A percentile compares a stretch with the other conserved stretches of the same genome.
Conservation (phyloP, 2,888 invertebrate genomes). For the Empis livida region DNA sequence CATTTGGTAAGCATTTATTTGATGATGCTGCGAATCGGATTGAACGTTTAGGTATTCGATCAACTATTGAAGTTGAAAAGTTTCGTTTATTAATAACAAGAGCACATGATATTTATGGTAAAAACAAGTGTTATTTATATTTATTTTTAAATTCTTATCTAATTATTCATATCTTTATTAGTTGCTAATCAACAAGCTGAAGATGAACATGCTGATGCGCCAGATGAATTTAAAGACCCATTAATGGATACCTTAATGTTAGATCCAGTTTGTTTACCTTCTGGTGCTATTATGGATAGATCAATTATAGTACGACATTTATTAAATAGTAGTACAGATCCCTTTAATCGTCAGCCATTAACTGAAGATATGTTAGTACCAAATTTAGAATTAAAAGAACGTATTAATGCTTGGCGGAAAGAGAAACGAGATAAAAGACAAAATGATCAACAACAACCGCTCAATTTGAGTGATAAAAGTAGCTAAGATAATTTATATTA, state of each 20-base stretch:
- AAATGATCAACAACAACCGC: conserved; percentile 17
- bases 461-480: conserved; percentile 26
- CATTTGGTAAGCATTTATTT: conserved; percentile 86
- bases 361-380: conserved; percentile 87
- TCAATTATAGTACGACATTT: conserved; percentile 86
- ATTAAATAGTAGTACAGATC: conserved; percentile 92
- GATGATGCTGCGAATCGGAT: conserved; percentile 78
- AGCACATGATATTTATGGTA: conserved; percentile 61
- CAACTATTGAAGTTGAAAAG: conserved; percentile 69
- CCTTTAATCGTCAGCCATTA: conserved; percentile 91
- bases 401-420: conserved; percentile 76
- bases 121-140: conserved; percentile 4
- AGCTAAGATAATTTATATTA: conserved; percentile 18
- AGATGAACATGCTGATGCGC: conserved; percentile 88
- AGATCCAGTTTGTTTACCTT: conserved; percentile 86
- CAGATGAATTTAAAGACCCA: conserved; percentile 93
- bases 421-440: conserved; percentile 44
- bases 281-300: conserved; percentile 87
- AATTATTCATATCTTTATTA: conserved; percentile 12
- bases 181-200: conserved; percentile 75
- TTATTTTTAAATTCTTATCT: background rate
- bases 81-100: conserved; percentile 65
- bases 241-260: conserved; percentile 96
- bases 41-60: conserved; percentile 71
- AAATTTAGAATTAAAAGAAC: conserved; percentile 74